phyloP scores from a whole-genome alignment of 1,140 invertebrate genomes.

The Ceratina japonica region DNA sequence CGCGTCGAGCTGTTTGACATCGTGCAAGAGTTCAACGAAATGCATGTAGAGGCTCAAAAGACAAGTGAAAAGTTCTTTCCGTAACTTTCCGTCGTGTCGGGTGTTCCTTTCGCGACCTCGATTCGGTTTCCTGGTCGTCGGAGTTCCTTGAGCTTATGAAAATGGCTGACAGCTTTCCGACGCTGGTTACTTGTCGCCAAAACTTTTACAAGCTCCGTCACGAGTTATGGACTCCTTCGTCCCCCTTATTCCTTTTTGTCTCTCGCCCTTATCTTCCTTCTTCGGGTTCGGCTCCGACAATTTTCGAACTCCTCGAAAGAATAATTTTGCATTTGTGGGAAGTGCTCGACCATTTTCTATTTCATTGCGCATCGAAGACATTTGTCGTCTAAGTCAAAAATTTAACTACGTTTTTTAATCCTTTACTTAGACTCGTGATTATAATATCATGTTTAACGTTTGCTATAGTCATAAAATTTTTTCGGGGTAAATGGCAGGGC shows the following conservation, averaged over 20 bases:
- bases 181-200: slow-evolving; percentile 51
- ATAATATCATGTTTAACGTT: background rate
- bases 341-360: background rate
- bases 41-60: slow-evolving; percentile 11
- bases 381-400: background rate
- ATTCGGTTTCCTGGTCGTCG: slow-evolving; percentile 46
- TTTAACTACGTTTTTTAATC: too few relatives aligned
- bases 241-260: background rate
- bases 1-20: background rate
- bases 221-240: slow-evolving; percentile 22
- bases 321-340: background rate
- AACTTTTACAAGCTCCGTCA: slow-evolving; percentile 45
- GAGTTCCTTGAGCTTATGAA: slow-evolving; percentile 55
- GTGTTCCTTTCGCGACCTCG: slow-evolving; percentile 35
- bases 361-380: background rate
- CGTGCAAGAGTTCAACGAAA: background rate
- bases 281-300: background rate
- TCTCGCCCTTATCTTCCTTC: background rate
- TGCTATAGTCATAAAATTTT: background rate
- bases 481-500: too few relatives aligned
- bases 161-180: slow-evolving; percentile 52
- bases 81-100: slow-evolving; percentile 1
- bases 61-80: slow-evolving; percentile 32
- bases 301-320: background rate
- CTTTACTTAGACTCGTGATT: too few relatives aligned